Conservation (phyloP, 2,797 vertebrate species). For the Scomberomorus guttatus region DNA sequence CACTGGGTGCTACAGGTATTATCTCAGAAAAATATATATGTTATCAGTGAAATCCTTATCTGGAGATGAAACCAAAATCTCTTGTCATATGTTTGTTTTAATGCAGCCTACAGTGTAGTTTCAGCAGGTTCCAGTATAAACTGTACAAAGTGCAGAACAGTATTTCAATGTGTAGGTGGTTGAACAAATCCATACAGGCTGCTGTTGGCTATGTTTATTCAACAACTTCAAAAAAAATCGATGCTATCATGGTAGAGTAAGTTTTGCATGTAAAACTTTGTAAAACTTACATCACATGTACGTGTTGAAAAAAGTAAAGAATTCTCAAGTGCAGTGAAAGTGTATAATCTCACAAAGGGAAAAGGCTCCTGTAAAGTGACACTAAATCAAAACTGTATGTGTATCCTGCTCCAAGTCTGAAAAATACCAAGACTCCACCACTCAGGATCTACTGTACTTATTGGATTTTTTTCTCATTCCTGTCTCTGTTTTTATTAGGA, state of each 20-base stretch:
- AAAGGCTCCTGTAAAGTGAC: not conserved
- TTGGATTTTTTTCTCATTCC: not conserved
- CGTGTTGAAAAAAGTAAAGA: not conserved
- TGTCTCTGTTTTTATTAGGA: not conserved
- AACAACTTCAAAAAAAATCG: slow-evolving; percentile 7
- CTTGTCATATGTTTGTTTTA: not conserved
- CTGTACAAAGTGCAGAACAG: not conserved
- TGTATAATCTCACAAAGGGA: not conserved
- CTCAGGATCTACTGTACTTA: not conserved
- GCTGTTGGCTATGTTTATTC: slow-evolving; percentile 4
- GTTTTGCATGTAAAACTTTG: not conserved
- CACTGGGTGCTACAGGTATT: not conserved
- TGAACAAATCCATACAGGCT: not conserved
- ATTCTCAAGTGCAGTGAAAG: not conserved
- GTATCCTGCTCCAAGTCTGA: not conserved
- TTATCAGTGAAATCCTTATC: not conserved
- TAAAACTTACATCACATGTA: not conserved
- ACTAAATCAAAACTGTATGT: not conserved
- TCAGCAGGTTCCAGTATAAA: not conserved
- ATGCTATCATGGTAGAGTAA: not conserved
- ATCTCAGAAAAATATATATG: not conserved
- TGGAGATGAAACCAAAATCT: not conserved
- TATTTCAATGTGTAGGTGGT: not conserved
- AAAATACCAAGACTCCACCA: not conserved
- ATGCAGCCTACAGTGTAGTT: not conserved